phyloP scores from a whole-genome alignment of 2,113 vertebrate species.

The Dicerorhinus sumatrensis region DNA sequence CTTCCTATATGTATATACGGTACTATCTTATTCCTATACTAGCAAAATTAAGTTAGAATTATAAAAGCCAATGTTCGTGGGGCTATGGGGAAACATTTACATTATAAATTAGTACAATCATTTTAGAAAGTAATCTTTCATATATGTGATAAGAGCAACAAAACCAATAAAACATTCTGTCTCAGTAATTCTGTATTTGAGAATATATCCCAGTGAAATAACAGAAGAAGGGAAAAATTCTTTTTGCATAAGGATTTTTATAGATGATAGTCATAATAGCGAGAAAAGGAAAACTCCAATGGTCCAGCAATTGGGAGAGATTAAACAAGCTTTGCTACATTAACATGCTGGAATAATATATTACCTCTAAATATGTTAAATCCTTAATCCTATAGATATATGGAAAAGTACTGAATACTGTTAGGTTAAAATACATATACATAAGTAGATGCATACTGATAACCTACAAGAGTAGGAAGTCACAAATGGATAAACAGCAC shows the following conservation, averaged over 20 bases:
- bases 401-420: neutral
- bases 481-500: conserved; percentile 3
- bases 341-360: neutral
- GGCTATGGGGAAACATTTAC: neutral
- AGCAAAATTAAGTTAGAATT: conserved; percentile 59
- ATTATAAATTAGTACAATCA: conserved; percentile 20
- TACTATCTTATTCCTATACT: conserved; percentile 5
- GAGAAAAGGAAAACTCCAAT: neutral
- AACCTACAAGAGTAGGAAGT: neutral
- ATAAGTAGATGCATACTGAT: neutral
- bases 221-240: neutral
- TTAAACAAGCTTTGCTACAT: neutral
- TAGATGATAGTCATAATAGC: neutral
- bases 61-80: neutral
- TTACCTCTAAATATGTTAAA: neutral
- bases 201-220: conserved; percentile 48
- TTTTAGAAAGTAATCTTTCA: conserved; percentile 48
- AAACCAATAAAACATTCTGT: conserved; percentile 41
- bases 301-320: neutral
- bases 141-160: neutral
- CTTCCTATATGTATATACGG: neutral
- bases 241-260: conserved; percentile 30
- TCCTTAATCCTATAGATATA: neutral
- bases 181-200: conserved; percentile 17
- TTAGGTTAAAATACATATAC: neutral